Percentiles rank a stretch among this genome's conserved stretches.
Conservation (phyloP, 2,113 vertebrate species). For the Cottus gobio region DNA sequence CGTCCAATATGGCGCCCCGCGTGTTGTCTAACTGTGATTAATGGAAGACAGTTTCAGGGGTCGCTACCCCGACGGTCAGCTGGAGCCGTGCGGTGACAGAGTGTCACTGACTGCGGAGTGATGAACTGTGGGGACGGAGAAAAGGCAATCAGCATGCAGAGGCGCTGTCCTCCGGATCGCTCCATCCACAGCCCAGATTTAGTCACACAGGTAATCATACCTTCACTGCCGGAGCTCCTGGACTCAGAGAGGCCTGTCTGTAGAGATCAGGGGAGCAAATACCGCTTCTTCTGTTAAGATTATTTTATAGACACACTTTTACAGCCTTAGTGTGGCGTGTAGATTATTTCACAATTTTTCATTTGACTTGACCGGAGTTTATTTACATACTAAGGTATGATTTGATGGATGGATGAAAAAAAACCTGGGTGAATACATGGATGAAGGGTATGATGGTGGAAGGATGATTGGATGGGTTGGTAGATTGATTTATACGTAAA, state of each 20-base stretch:
- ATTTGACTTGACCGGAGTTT: neutral
- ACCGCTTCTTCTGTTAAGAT: neutral
- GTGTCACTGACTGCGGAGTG: conserved; percentile 42
- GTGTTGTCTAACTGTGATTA: conserved; percentile 59
- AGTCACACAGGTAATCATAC: conserved; percentile 26
- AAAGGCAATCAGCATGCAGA: conserved; percentile 52
- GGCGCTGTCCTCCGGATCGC: conserved; percentile 1
- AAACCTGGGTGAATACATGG: neutral
- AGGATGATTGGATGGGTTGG: neutral
- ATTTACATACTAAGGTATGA: neutral
- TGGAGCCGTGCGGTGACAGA: conserved; percentile 45
- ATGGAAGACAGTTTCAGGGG: conserved; percentile 54
- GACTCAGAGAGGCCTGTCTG: neutral
- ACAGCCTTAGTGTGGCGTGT: neutral
- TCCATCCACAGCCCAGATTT: conserved; percentile 29
- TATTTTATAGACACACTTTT: neutral
- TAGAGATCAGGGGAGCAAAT: neutral
- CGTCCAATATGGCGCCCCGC: conserved; percentile 6
- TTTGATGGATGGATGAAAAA: neutral
- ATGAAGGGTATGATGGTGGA: neutral
- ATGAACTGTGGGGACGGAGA: conserved; percentile 32
- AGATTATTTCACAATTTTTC: too few relatives aligned
- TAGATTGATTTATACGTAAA: neutral
- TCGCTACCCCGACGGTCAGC: conserved; percentile 47
- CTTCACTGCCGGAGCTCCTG: conserved; percentile 13